Percentiles rank a stretch among this genome's conserved stretches.
These are phyloP conservation scores for Machimus rusticus DNA, from an alignment of 2,888 invertebrate species.

Conservation along the genomic window DNA sequence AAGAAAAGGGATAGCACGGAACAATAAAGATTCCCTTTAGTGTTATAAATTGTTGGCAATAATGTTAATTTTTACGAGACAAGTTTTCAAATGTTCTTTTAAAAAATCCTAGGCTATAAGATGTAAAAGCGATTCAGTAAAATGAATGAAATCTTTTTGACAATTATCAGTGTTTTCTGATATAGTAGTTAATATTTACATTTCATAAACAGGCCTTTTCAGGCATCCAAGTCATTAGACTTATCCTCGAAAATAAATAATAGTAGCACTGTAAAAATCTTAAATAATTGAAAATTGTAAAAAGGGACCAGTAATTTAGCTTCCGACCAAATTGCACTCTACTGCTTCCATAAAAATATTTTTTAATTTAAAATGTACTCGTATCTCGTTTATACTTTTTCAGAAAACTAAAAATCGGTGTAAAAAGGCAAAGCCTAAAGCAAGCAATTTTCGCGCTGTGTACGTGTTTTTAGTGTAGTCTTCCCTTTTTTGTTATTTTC, in stretches of 20 bases:
- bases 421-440: too few relatives aligned
- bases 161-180: neutral
- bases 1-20: conserved; percentile 47
- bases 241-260: neutral
- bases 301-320: too few relatives aligned
- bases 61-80: conserved; percentile 1
- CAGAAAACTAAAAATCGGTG: too few relatives aligned
- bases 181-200: neutral
- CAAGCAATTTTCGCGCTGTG: neutral
- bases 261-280: neutral
- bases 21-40: neutral
- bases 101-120: neutral
- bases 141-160: neutral
- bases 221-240: neutral
- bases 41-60: conserved; percentile 3
- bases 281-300: too few relatives aligned
- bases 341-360: too few relatives aligned
- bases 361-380: too few relatives aligned
- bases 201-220: too few relatives aligned
- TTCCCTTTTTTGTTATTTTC: neutral
- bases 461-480: neutral
- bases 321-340: too few relatives aligned
- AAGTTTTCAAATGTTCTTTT: neutral
- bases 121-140: neutral
- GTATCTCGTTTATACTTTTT: too few relatives aligned